Percentiles rank a stretch among this genome's conserved stretches.
Conservation (phyloP, 2,888 invertebrate species). For the Callosobruchus maculatus region DNA sequence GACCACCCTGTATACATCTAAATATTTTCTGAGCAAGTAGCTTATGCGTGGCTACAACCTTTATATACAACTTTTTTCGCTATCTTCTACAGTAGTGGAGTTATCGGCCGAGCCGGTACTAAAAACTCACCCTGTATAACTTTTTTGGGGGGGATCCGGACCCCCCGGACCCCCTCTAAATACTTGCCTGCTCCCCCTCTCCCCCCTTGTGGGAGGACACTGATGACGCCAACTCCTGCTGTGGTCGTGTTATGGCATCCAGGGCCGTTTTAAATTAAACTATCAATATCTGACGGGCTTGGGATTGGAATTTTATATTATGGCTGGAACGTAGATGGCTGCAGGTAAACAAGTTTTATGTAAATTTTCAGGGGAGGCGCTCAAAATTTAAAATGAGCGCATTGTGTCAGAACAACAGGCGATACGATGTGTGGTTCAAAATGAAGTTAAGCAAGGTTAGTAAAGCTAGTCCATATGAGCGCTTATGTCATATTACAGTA, state of each 20-base stretch:
- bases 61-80: too few species aligned
- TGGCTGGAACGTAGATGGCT: neutral
- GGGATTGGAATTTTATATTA: neutral
- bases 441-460: neutral
- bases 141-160: too few species aligned
- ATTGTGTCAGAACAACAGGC: neutral
- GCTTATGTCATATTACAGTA: too few species aligned
- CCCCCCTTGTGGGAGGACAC: neutral
- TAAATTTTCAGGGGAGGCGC: neutral
- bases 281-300: neutral
- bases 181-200: neutral
- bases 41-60: too few species aligned
- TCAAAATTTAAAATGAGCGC: neutral
- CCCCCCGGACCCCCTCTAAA: too few species aligned
- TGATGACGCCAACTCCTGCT: neutral
- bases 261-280: neutral
- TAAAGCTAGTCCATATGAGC: too few species aligned
- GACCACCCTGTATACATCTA: too few species aligned
- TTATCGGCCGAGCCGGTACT: too few species aligned
- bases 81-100: too few species aligned
- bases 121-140: too few species aligned
- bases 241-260: neutral
- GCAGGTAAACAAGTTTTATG: neutral
- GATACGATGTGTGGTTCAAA: neutral
- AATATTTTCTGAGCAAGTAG: too few species aligned